phyloP scores from a whole-genome alignment of 1,140 invertebrate species.

The Globodera ellingtonae region DNA sequence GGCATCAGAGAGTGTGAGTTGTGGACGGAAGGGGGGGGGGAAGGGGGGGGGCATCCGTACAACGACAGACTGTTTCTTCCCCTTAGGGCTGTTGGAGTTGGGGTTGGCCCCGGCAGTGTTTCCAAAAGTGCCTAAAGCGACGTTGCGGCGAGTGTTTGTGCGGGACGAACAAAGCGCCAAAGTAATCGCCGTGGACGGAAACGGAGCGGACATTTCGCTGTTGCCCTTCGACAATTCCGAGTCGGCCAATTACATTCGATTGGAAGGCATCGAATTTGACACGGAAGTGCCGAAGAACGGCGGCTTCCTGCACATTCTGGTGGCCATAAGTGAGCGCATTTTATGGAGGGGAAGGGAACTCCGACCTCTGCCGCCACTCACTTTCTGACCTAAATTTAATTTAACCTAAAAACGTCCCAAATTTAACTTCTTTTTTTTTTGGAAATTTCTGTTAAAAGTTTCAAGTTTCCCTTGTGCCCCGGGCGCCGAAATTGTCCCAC shows the following conservation, averaged over 20 bases:
- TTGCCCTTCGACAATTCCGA: background rate
- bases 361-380: too few species aligned
- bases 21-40: background rate
- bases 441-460: too few species aligned
- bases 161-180: background rate
- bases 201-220: slow-evolving; percentile 12
- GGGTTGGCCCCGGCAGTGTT: slow-evolving; percentile 4
- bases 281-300: background rate
- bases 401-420: background rate
- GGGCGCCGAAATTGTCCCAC: background rate
- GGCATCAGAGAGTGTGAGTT: slow-evolving; percentile 1
- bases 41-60: background rate
- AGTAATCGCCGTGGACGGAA: background rate
- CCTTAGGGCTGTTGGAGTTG: slow-evolving; percentile 5
- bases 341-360: too few species aligned
- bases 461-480: too few species aligned
- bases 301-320: slow-evolving; percentile 5
- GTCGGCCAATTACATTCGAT: background rate
- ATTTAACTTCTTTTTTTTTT: too few species aligned
- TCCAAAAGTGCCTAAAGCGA: background rate
- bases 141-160: background rate
- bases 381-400: too few species aligned
- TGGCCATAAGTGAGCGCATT: background rate
- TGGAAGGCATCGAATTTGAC: slow-evolving; percentile 9
- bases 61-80: background rate